Percentiles rank a stretch among this genome's conserved stretches.
Evolutionary conservation across 2,888 invertebrate species (phyloP).

Genomic region (Tineola bisselliella): DNA sequence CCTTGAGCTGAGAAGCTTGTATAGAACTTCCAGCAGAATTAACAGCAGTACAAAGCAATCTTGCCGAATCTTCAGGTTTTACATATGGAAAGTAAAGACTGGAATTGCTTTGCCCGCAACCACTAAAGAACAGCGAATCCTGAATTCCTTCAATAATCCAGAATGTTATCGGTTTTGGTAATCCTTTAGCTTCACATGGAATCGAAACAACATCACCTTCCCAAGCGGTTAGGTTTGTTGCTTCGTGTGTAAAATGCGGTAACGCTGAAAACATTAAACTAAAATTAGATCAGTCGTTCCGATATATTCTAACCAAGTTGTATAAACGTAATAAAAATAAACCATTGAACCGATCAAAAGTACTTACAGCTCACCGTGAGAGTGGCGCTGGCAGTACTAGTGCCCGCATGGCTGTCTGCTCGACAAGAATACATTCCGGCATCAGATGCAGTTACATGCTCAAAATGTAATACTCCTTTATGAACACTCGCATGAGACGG

Average conservation of each 20-base stretch:
- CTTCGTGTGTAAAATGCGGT: conserved; percentile 86
- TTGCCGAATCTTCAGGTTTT: conserved; percentile 52
- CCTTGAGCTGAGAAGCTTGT: conserved; percentile 8
- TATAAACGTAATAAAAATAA: conserved; percentile 13
- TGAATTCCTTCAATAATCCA: conserved; percentile 95
- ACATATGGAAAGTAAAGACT: conserved; percentile 58
- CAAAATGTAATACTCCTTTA: conserved; percentile 73
- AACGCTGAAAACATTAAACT: conserved; percentile 73
- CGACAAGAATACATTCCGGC: conserved; percentile 92
- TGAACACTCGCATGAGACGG: conserved; percentile 51
- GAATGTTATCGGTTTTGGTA: conserved; percentile 92
- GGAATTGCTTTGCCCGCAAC: conserved; percentile 59
- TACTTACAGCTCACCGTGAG: conserved; percentile 92
- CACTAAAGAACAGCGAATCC: conserved; percentile 68
- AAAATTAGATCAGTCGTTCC: conserved; percentile 11
- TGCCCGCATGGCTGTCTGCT: conserved; percentile 90
- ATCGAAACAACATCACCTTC: conserved; percentile 89
- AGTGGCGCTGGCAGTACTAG: conserved; percentile 85
- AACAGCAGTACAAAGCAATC: conserved; percentile 61
- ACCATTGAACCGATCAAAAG: conserved; percentile 7
- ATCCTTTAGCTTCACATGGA: conserved; percentile 91
- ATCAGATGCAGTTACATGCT: conserved; percentile 83
- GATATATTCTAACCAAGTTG: neutral
- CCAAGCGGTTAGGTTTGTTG: conserved; percentile 88
- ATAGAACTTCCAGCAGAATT: conserved; percentile 52